These are phyloP conservation scores for Equus quagga DNA, from an alignment of 2,113 vertebrate species.

Conservation along the genomic window DNA sequence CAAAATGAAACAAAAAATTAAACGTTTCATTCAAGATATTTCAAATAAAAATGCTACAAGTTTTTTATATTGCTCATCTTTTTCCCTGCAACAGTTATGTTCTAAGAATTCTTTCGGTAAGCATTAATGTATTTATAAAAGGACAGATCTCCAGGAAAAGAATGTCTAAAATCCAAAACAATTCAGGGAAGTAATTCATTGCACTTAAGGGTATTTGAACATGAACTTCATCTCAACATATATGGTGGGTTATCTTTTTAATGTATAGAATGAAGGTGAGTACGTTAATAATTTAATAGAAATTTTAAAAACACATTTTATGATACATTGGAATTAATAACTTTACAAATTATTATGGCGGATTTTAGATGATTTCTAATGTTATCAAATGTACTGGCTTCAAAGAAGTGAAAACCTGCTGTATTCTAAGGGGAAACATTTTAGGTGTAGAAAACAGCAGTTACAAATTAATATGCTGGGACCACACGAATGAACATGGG, in stretches of 20 bases:
- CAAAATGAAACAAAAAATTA: not conserved
- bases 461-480: not conserved
- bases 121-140: not conserved
- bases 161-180: not conserved
- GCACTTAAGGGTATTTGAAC: not conserved
- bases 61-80: not conserved
- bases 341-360: not conserved
- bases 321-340: not conserved
- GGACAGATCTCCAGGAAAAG: not conserved
- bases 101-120: not conserved
- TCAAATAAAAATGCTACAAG: not conserved
- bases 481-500: not conserved
- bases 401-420: not conserved
- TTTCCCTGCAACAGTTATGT: not conserved
- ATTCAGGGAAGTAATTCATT: not conserved
- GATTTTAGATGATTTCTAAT: not conserved
- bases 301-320: not conserved
- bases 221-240: not conserved
- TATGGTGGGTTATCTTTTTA: not conserved
- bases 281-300: not conserved
- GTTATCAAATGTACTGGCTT: not conserved
- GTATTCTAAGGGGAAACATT: not conserved
- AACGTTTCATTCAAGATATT: not conserved
- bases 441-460: not conserved
- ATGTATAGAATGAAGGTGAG: not conserved